Conservation (phyloP, 2,797 vertebrate genomes). For the Gallinago nigripennis region DNA sequence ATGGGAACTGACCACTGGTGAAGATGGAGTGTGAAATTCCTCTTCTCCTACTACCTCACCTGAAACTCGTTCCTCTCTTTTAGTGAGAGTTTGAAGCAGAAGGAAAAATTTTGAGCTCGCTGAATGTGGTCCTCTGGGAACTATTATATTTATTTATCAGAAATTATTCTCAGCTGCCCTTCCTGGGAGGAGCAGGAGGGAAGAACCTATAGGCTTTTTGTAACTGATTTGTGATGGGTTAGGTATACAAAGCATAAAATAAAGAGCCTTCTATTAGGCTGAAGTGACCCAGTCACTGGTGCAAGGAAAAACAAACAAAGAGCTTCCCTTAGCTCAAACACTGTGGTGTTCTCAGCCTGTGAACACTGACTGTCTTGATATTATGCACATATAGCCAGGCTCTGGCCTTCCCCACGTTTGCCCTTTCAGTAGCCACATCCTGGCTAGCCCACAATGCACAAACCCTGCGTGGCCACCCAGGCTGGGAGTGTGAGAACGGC, state of each 20-base stretch:
- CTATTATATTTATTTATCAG: background rate
- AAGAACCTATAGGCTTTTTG: constrained; percentile 19
- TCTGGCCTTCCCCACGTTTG: background rate
- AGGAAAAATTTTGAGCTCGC: background rate
- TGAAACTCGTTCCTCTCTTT: background rate
- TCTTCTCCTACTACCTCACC: background rate
- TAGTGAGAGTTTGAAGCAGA: background rate
- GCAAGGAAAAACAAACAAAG: constrained; percentile 67
- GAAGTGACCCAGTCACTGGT: constrained; percentile 39
- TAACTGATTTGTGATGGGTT: constrained; percentile 62
- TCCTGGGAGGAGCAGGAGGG: constrained; percentile 11
- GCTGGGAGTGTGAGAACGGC: background rate
- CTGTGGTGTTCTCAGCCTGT: constrained; percentile 23
- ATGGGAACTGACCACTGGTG: background rate
- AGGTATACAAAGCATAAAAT: constrained; percentile 65
- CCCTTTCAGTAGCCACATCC: constrained; percentile 38
- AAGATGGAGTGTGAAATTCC: background rate
- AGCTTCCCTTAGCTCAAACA: constrained; percentile 36
- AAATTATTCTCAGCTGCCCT: constrained; percentile 8
- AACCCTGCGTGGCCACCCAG: background rate
- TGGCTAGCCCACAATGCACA: background rate
- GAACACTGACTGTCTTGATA: background rate
- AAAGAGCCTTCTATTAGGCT: constrained; percentile 61
- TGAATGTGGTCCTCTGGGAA: background rate
- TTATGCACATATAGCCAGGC: background rate